Conservation (phyloP, 2,113 vertebrate genomes). For the Hypomesus transpacificus region DNA sequence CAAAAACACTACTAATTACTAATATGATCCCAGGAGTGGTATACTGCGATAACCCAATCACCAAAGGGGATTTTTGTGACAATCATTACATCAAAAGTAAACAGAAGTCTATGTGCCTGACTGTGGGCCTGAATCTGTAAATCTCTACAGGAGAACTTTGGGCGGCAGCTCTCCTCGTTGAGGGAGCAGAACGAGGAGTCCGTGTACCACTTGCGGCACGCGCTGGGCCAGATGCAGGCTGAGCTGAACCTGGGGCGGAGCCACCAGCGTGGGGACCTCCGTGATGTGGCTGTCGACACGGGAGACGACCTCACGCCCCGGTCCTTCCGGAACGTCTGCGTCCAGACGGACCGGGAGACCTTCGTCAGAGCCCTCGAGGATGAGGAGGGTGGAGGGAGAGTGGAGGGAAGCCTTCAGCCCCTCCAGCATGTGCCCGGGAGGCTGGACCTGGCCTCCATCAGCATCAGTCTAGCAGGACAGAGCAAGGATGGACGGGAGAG, state of each 20-base stretch:
- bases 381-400: constrained; percentile 61
- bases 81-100: too few species aligned
- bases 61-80: too few species aligned
- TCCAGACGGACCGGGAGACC: constrained; percentile 89
- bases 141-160: constrained; percentile 77
- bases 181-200: constrained; percentile 77
- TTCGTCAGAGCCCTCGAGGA: constrained; percentile 78
- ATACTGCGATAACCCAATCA: too few species aligned
- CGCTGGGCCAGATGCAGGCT: constrained; percentile 70
- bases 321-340: constrained; percentile 80
- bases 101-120: too few species aligned
- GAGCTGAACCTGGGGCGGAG: constrained; percentile 66
- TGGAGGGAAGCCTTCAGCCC: constrained; percentile 56
- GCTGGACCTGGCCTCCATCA: constrained; percentile 78
- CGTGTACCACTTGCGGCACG: constrained; percentile 72
- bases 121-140: not conserved
- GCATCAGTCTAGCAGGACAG: constrained; percentile 64
- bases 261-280: constrained; percentile 61
- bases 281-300: constrained; percentile 80
- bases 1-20: not conserved
- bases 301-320: constrained; percentile 73
- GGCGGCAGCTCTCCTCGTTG: constrained; percentile 76
- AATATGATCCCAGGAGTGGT: not conserved
- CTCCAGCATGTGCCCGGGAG: constrained; percentile 76
- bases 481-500: constrained; percentile 47